Evolutionary conservation across 2,888 invertebrate genomes (phyloP).

Genomic region (Agrotis segetum): DNA sequence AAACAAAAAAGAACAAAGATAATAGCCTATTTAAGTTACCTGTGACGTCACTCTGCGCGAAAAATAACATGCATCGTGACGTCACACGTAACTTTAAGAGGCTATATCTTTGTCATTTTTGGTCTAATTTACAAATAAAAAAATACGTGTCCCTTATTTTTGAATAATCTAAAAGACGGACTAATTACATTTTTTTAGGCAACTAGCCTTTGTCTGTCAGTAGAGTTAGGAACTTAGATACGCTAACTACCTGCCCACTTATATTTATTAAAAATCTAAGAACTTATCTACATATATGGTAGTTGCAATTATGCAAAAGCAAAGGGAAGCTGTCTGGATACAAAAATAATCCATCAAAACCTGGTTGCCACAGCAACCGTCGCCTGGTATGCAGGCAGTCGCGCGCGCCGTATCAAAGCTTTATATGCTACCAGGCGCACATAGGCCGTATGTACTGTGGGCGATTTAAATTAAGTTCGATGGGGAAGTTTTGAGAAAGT

Average conservation of each 20-base stretch:
- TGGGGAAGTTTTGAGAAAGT: conserved; percentile 22
- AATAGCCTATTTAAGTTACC: too few species aligned
- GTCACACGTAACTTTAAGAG: too few species aligned
- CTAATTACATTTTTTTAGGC: too few species aligned
- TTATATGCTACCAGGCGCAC: conserved; percentile 64
- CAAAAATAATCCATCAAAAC: conserved; percentile 61
- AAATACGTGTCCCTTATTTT: too few species aligned
- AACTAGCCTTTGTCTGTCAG: neutral
- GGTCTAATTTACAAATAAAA: too few species aligned
- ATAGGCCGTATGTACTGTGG: conserved; percentile 63
- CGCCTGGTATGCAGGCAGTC: conserved; percentile 63
- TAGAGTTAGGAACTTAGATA: neutral
- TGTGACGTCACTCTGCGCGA: too few species aligned
- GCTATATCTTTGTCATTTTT: too few species aligned
- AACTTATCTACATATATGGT: neutral
- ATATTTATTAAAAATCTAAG: neutral
- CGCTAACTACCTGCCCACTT: neutral
- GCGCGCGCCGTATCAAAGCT: conserved; percentile 40
- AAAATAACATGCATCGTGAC: too few species aligned
- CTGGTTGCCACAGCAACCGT: conserved; percentile 71
- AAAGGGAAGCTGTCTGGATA: conserved; percentile 40
- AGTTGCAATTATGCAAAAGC: conserved; percentile 21
- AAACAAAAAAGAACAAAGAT: too few species aligned
- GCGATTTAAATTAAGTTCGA: conserved; percentile 43
- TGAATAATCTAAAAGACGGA: too few species aligned